Percentiles rank a stretch among this genome's conserved stretches.
Conservation (phyloP, 1,140 invertebrate species). For the Cecropterus lyciades region DNA sequence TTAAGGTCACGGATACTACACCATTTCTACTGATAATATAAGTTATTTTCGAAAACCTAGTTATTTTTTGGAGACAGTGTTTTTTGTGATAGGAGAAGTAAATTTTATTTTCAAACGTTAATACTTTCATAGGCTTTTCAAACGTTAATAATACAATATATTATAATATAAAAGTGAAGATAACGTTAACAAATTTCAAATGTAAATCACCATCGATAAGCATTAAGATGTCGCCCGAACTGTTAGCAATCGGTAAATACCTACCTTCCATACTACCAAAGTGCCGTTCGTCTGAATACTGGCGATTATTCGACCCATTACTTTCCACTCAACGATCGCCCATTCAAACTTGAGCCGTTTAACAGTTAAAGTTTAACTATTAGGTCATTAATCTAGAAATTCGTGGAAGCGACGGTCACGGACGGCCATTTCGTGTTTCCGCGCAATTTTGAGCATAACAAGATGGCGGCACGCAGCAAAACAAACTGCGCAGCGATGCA, state of each 20-base stretch:
- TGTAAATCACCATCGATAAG: slow-evolving; percentile 13
- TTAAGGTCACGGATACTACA: slow-evolving; percentile 9
- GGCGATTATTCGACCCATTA: slow-evolving; percentile 60
- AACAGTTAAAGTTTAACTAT: slow-evolving; percentile 69
- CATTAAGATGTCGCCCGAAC: slow-evolving; percentile 28
- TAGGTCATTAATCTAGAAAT: slow-evolving; percentile 67
- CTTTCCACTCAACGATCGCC: slow-evolving; percentile 57
- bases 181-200: neutral
- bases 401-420: slow-evolving; percentile 52
- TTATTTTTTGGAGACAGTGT: no score
- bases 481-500: slow-evolving; percentile 48
- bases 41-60: no score
- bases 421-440: slow-evolving; percentile 55
- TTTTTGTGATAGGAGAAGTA: no score
- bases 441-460: slow-evolving; percentile 43
- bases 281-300: slow-evolving; percentile 43
- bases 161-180: neutral
- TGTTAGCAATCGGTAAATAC: slow-evolving; percentile 27
- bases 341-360: slow-evolving; percentile 59
- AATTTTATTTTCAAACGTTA: no score
- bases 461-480: slow-evolving; percentile 51
- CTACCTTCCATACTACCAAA: slow-evolving; percentile 28
- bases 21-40: no score
- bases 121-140: no score
- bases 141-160: neutral